Percentiles rank a stretch among this genome's conserved stretches.
Conservation (phyloP, 2,888 invertebrate species). For the Scelioninae gen. 1 region DNA sequence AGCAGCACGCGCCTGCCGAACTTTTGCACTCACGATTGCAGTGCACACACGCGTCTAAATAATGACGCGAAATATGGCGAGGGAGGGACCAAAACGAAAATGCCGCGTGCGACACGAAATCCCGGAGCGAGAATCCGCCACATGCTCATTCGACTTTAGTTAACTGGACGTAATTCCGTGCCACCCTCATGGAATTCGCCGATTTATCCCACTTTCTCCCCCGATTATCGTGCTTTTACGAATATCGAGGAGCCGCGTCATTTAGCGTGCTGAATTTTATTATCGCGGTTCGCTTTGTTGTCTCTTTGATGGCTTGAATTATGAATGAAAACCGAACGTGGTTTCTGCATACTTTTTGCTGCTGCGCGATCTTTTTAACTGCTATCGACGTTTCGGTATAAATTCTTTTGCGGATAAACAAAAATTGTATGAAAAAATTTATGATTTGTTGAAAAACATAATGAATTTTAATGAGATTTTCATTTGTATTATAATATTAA, state of each 20-base stretch:
- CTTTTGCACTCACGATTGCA: slow-evolving; percentile 69
- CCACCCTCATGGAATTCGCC: slow-evolving; percentile 50
- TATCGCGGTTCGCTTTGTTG: slow-evolving; percentile 23
- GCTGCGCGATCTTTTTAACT: background rate
- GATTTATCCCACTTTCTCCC: slow-evolving; percentile 41
- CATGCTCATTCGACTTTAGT: slow-evolving; percentile 63
- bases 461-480: no score
- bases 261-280: slow-evolving; percentile 36
- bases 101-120: slow-evolving; percentile 59
- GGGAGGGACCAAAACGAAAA: slow-evolving; percentile 24
- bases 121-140: slow-evolving; percentile 66
- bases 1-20: slow-evolving; percentile 77
- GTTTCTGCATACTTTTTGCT: background rate
- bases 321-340: slow-evolving; percentile 16
- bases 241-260: slow-evolving; percentile 25
- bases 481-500: no score
- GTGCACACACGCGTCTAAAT: slow-evolving; percentile 64
- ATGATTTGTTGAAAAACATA: no score
- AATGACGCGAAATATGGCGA: slow-evolving; percentile 51
- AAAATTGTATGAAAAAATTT: no score
- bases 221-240: slow-evolving; percentile 30
- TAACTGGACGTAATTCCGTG: slow-evolving; percentile 54
- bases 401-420: no score
- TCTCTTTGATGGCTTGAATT: slow-evolving; percentile 27
- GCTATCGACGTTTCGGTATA: background rate